phyloP scores from a whole-genome alignment of 2,797 vertebrate species.

The Arnoldichthys spilopterus region DNA sequence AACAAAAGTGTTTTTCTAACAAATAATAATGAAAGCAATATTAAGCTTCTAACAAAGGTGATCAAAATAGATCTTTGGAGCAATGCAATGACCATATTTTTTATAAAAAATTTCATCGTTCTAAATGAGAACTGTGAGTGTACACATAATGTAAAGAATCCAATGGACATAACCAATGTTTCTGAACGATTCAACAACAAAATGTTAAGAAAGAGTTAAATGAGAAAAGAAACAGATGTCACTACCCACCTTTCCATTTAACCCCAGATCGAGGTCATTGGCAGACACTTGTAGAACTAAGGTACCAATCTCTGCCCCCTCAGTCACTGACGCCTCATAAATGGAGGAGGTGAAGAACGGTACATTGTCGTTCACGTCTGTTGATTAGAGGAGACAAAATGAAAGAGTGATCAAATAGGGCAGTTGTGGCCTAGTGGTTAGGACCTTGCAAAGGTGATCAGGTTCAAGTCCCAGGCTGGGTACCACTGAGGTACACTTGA shows the following conservation, averaged over 20 bases:
- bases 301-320: conserved; percentile 82
- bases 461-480: no score
- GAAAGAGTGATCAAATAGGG: no score
- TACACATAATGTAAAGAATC: no score
- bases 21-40: no score
- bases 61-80: no score
- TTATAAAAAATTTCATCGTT: no score
- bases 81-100: no score
- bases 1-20: no score
- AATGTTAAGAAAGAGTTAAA: not conserved
- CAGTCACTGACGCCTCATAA: conserved; percentile 87
- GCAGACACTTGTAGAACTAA: conserved; percentile 86
- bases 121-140: no score
- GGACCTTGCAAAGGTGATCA: no score
- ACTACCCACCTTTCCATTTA: conserved; percentile 78
- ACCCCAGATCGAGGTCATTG: conserved; percentile 84
- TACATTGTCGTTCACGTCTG: conserved; percentile 93
- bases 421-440: no score
- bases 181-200: not conserved
- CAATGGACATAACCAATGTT: not conserved
- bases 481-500: no score
- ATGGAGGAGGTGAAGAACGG: conserved; percentile 91
- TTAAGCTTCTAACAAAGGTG: not conserved
- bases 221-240: not conserved
- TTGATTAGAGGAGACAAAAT: not conserved